Conservation (phyloP, 2,888 invertebrate genomes). For the Epinotia bilunana region DNA sequence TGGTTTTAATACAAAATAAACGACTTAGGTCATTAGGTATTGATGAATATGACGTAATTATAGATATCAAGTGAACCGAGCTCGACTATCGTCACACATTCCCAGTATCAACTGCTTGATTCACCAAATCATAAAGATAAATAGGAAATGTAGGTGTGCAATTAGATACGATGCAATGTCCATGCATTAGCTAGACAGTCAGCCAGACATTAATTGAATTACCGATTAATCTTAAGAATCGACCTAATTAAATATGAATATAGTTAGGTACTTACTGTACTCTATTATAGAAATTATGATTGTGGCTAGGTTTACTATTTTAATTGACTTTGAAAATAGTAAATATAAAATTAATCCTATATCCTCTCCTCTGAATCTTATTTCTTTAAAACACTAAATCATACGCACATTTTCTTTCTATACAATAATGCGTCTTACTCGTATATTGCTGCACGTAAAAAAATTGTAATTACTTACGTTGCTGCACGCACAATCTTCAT, state of each 20-base stretch:
- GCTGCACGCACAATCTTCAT: conserved; percentile 6
- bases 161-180: neutral
- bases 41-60: conserved; percentile 21
- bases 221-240: neutral
- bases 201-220: conserved; percentile 1
- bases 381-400: no score
- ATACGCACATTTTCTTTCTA: no score
- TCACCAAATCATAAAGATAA: neutral
- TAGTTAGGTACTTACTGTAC: no score
- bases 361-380: no score
- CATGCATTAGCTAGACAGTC: neutral
- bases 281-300: no score
- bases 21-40: conserved; percentile 8
- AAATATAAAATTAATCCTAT: no score
- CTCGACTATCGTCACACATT: conserved; percentile 18
- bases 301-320: no score
- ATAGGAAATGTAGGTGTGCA: neutral
- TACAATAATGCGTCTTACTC: no score
- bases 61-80: conserved; percentile 21
- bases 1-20: conserved; percentile 33
- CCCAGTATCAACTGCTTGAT: conserved; percentile 16
- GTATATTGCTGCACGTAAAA: no score
- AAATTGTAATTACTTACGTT: conserved; percentile 13
- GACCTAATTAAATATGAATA: no score
- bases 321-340: no score